Evolutionary conservation across 2,113 vertebrate species (phyloP), one percentile per base, ranked within the genome.

Genomic region (Zosterops hypoxanthus): DNA sequence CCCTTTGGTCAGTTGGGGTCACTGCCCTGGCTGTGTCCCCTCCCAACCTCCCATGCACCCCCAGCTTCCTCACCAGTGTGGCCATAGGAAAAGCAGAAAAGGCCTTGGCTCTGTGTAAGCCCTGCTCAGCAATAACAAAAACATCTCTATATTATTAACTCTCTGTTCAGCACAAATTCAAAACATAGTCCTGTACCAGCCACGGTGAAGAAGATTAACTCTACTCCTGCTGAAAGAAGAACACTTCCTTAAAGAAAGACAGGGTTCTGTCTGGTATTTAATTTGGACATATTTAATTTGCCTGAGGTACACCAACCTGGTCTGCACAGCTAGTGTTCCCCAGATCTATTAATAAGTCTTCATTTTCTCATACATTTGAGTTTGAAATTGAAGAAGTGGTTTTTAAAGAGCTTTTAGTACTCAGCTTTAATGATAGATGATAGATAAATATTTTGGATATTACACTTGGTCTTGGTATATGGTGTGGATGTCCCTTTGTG

Each of bases 41-140:
- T 66, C 21, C 25, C 44, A 50, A 0, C 14, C 11, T 44, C 16
- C 46, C 36, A 8, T 10, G 46, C 26, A 36, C 13, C 17, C 26
- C 20, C 83, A 77, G 0, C 31, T 18, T 66, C 36, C 31, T 3
- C 2, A 0, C 21, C 25, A 36, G 14, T 0, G 0, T 22, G 14
- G 33, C 33, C 0, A 0, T 36, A 59, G 0, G 1, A 9, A 50
- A 59, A 76, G 31, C 36, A 68, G 36, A 22, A 42, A 36, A 34
- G 24, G 24, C 6, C 13, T 57, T 66, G 34, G 24, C 5, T 60
- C 31, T 60, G 8, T 19, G 36, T 2, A 44, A 60, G 36, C 26
- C 22, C 53, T 18, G 36, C 17, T 60, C 53, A 52, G 33, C 53
- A 60, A 26, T 18, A 52, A 26, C 9, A 33, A 33, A 77, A 60